A percentile compares a stretch with the other conserved stretches of the same genome.
Evolutionary conservation across 2,797 vertebrate species (phyloP).

Genomic region (Pseudotriccus pelzelni): DNA sequence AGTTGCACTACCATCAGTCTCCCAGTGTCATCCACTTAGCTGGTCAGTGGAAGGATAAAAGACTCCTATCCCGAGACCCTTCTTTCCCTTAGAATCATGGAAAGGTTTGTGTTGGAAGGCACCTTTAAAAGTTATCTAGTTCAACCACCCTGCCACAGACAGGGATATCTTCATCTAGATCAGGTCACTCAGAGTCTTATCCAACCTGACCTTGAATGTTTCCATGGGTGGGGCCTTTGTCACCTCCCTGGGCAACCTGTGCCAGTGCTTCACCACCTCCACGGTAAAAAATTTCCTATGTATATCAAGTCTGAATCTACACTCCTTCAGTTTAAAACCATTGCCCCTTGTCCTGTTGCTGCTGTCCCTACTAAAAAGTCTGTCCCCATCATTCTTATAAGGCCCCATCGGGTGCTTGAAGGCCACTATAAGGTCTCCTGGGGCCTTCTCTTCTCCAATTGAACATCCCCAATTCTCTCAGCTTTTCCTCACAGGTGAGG

Average conservation of each 20-base stretch:
- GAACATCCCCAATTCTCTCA: neutral
- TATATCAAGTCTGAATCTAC: neutral
- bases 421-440: neutral
- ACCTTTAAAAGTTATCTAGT: neutral
- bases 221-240: neutral
- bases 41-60: neutral
- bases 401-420: neutral
- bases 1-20: neutral
- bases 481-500: neutral
- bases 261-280: neutral
- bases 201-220: neutral
- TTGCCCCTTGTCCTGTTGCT: neutral
- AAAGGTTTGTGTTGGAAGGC: neutral
- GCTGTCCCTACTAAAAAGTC: neutral
- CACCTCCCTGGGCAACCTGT: neutral
- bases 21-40: neutral
- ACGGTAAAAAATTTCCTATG: rapidly evolving
- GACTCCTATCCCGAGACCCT: neutral
- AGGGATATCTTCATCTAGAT: neutral
- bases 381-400: neutral
- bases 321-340: neutral
- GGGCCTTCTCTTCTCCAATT: neutral
- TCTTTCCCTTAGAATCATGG: neutral
- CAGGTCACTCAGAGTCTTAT: neutral
- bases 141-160: neutral